phyloP scores from a whole-genome alignment of 1,140 invertebrate genomes.

The Drosophila fuyamai region DNA sequence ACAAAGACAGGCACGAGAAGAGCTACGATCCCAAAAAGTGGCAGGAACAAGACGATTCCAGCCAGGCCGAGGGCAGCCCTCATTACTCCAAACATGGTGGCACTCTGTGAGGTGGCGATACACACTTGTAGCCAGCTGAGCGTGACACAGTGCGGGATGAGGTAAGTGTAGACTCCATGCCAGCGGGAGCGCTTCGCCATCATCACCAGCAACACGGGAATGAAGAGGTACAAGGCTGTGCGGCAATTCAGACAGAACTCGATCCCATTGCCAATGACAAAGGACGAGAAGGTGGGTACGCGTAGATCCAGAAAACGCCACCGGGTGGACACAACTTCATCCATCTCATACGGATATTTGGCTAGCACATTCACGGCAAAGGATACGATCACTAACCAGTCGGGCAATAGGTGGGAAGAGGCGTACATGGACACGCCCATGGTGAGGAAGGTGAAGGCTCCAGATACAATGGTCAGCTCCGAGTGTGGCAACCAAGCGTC shows the following conservation, averaged over 20 bases:
- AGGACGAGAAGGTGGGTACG: slow-evolving; percentile 92
- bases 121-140: slow-evolving; percentile 94
- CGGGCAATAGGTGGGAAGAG: slow-evolving; percentile 86
- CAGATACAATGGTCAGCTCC: slow-evolving; percentile 91
- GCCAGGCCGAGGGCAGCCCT: slow-evolving; percentile 91
- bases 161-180: slow-evolving; percentile 90
- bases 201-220: slow-evolving; percentile 89
- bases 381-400: slow-evolving; percentile 90
- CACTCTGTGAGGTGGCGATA: slow-evolving; percentile 91
- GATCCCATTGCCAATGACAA: slow-evolving; percentile 91
- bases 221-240: slow-evolving; percentile 90
- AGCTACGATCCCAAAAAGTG: slow-evolving; percentile 90
- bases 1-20: slow-evolving; percentile 90
- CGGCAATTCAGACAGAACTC: slow-evolving; percentile 94
- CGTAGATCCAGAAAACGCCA: slow-evolving; percentile 92
- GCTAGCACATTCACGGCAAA: slow-evolving; percentile 92
- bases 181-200: slow-evolving; percentile 91
- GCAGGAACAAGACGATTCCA: slow-evolving; percentile 91
- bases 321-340: slow-evolving; percentile 91
- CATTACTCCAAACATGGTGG: slow-evolving; percentile 92
- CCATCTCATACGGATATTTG: slow-evolving; percentile 93
- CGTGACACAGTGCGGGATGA: slow-evolving; percentile 94
- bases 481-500: slow-evolving; percentile 92
- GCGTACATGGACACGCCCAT: slow-evolving; percentile 89
- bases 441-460: slow-evolving; percentile 90